A percentile compares a stretch with the other conserved stretches of the same genome.
Conservation (phyloP, 1,140 invertebrate genomes). For the Wasmannia auropunctata region DNA sequence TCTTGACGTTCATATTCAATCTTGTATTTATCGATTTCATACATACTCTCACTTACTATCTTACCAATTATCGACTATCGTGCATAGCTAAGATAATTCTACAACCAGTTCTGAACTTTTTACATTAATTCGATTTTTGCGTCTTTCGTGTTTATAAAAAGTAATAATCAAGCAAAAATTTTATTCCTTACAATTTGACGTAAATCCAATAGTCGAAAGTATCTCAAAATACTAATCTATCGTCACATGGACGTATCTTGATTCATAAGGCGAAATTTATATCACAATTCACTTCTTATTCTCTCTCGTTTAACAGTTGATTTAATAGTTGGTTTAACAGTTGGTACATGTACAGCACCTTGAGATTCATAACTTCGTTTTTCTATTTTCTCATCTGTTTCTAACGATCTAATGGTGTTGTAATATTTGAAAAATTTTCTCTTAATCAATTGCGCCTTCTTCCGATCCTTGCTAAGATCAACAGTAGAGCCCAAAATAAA, state of each 20-base stretch:
- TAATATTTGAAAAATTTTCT: conserved; percentile 75
- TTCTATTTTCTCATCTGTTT: conserved; percentile 54
- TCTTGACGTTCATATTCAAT: background rate
- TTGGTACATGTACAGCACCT: background rate
- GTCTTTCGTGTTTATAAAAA: conserved; percentile 9
- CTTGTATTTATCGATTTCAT: background rate
- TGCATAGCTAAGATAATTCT: background rate
- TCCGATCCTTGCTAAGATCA: conserved; percentile 73
- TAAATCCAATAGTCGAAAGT: background rate
- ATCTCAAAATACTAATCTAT: background rate
- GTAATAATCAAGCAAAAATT: background rate
- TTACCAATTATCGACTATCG: too few species aligned
- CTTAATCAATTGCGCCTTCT: conserved; percentile 73
- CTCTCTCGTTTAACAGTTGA: conserved; percentile 43
- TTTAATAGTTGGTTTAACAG: too few species aligned
- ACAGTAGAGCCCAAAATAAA: conserved; percentile 77
- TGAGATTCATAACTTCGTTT: background rate
- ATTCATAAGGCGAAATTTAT: conserved; percentile 60
- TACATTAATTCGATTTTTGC: background rate
- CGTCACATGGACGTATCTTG: conserved; percentile 10
- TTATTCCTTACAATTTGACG: background rate
- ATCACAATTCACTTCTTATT: conserved; percentile 79
- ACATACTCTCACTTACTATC: background rate
- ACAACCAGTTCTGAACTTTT: background rate
- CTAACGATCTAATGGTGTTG: conserved; percentile 48